Evolutionary conservation across 2,113 vertebrate genomes (phyloP), one percentile per base, ranked within the genome.

Genomic region (Cepphus grylle): DNA sequence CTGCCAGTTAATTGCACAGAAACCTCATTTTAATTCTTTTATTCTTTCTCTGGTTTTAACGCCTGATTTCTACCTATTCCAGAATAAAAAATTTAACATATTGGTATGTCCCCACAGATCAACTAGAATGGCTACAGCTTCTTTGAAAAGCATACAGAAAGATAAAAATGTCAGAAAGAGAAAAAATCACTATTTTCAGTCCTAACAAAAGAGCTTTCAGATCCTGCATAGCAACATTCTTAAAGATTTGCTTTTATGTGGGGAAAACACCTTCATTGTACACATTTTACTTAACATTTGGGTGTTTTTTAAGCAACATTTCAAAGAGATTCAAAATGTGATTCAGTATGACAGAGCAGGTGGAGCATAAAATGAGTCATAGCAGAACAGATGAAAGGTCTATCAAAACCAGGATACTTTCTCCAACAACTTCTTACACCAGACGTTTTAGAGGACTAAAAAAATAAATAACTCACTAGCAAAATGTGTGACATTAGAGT

Each of bases 351-450:
- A 85, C 65, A 83, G 87, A 91, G 30, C 77, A 96, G 90, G 85
- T 87, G 83, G 77, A 93, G 55, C 71, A 91, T 94, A 90, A 91
- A 88, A 88, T 90, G 78, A 94, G 42, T 88, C 67, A 93, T 4
- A 77, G 49, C n/a, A 84, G 73, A 95, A 85, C 21, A 94, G 86
- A 96, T 86, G 90, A 96, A 88, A 88, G 66, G 20, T 74, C 65
- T 91, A 62, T 81, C 81, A 92, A 93, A 96, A 40, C 26, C 58
- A 79, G 43, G 23, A 66, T 86, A 32, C 86, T 91, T 90, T 91
- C 80, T 95, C n/a, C 14, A 95, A 40, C 9, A 69, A 55, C 63
- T 95, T 91, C 61, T 76, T 91, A 47, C 62, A 93, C 21, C 49
- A 89, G 81, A 78, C 77, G 89, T 63, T 96, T 95, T 27, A 74